Percentiles rank a stretch among this genome's conserved stretches.
These are phyloP conservation scores for Zonitis immaculata DNA, from an alignment of 2,888 invertebrate species.

Conservation along the genomic window DNA sequence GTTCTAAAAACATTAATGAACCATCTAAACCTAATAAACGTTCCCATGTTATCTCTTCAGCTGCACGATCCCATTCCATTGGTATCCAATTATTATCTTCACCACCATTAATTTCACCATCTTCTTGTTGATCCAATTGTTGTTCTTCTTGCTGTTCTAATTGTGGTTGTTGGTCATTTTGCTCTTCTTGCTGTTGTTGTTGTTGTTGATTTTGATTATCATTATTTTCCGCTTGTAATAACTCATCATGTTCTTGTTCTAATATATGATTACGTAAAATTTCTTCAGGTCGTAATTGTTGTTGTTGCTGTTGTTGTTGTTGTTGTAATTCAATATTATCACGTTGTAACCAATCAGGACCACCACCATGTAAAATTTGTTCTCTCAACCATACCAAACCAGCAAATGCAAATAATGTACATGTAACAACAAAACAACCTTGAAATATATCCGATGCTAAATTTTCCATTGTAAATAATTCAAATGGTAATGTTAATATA, in stretches of 20 bases:
- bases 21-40: slow-evolving; percentile 92
- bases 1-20: slow-evolving; percentile 93
- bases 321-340: slow-evolving; percentile 54
- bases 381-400: slow-evolving; percentile 96
- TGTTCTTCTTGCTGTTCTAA: neutral
- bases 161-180: neutral
- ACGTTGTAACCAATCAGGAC: slow-evolving; percentile 91
- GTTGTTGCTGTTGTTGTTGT: slow-evolving; percentile 9
- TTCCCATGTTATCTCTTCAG: slow-evolving; percentile 98
- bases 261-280: slow-evolving; percentile 8
- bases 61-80: slow-evolving; percentile 97
- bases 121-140: slow-evolving; percentile 26
- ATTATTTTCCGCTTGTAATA: slow-evolving; percentile 43
- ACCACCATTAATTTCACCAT: slow-evolving; percentile 57
- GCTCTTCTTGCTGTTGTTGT: neutral
- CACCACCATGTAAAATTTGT: slow-evolving; percentile 96
- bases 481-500: slow-evolving; percentile 81
- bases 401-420: slow-evolving; percentile 93
- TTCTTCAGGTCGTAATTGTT: slow-evolving; percentile 12
- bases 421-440: slow-evolving; percentile 94
- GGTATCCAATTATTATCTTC: slow-evolving; percentile 95
- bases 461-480: slow-evolving; percentile 90
- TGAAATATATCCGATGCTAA: slow-evolving; percentile 91
- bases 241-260: slow-evolving; percentile 13
- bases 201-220: neutral